Evolutionary conservation across 35 echinoderm and acorn worm genomes (phyloP), one percentile per base, ranked within the genome.

Genomic region (Strongylocentrotus purpuratus): DNA sequence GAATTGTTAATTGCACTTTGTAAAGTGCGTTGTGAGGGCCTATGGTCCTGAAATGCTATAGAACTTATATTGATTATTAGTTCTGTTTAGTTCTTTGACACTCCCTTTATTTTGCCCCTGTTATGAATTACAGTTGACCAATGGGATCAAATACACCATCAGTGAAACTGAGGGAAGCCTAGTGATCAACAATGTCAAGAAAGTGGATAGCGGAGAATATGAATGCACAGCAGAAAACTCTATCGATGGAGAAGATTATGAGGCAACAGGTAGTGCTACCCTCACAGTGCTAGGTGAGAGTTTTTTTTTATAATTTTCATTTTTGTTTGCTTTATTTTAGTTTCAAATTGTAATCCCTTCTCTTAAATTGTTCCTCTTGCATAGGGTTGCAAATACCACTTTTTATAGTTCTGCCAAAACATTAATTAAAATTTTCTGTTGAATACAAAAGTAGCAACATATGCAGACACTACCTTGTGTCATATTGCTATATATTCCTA

Each of bases 181-280:
- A 46, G 48, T 58, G n/a, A 31, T 93, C 17, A 93, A 48, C 31
- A 32, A 93, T 32, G 31, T 28, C 22, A 15, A 46, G 47, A 58
- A 90, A 78, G 94, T 71, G 48, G 96, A 96, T 91, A 61, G 31
- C 9, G 96, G 96, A 6, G 31, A 22, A 22, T 96, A 96, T 35
- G 52, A 58, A 33, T 96, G 96, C 47, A 65, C 15, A 18, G 96
- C 88, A 7, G 61, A 90, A 9, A 94, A 86, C 10, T 6, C 61
- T 33, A 78, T 95, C 0, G 48, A 86, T 28, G 85, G 52, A 9
- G 32, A 90, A 46, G 92, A 32, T n/a, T 35, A 78, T 90, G 20
- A 31, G 0, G 86, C 58, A 28, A 12, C 22, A 20, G 47, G 9
- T 17, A 35, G 28, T 31, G 87, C 47, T 13, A 48, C 85, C 2